Conservation (phyloP, 2,888 invertebrate species). For the Drosophila fulvimacula region DNA sequence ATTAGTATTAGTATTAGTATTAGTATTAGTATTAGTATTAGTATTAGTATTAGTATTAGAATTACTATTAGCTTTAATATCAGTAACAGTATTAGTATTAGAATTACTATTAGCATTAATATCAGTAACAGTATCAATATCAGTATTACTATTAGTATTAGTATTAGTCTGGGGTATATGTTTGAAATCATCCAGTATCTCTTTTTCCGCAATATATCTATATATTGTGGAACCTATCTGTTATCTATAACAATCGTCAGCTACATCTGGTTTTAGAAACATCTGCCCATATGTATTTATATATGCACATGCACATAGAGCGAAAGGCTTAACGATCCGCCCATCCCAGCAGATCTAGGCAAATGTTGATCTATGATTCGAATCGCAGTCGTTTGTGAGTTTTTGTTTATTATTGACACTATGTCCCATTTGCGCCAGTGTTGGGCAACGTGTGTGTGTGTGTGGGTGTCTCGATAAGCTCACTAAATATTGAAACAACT, state of each 20-base stretch:
- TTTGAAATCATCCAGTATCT: too few relatives aligned
- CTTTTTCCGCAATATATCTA: too few relatives aligned
- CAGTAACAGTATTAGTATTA: neutral
- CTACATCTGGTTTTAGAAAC: constrained; percentile 4
- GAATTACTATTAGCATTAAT: neutral
- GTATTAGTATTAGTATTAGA: neutral
- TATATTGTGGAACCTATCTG: neutral
- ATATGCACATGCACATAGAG: constrained; percentile 2
- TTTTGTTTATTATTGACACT: constrained; percentile 34
- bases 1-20: neutral
- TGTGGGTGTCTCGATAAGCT: constrained; percentile 71
- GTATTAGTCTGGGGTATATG: neutral
- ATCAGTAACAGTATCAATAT: neutral
- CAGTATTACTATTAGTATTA: neutral
- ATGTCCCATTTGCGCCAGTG: constrained; percentile 23
- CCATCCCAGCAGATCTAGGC: constrained; percentile 15
- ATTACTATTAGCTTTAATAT: neutral
- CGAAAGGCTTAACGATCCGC: constrained; percentile 38
- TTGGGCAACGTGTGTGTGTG: constrained; percentile 42
- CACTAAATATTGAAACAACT: constrained; percentile 66
- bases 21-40: neutral
- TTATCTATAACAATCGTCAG: neutral
- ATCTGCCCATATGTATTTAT: constrained; percentile 20
- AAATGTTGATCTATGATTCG: constrained; percentile 55
- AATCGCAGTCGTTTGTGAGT: constrained; percentile 27